phyloP scores from a whole-genome alignment of 2,113 vertebrate species.

The Cisticola juncidis region DNA sequence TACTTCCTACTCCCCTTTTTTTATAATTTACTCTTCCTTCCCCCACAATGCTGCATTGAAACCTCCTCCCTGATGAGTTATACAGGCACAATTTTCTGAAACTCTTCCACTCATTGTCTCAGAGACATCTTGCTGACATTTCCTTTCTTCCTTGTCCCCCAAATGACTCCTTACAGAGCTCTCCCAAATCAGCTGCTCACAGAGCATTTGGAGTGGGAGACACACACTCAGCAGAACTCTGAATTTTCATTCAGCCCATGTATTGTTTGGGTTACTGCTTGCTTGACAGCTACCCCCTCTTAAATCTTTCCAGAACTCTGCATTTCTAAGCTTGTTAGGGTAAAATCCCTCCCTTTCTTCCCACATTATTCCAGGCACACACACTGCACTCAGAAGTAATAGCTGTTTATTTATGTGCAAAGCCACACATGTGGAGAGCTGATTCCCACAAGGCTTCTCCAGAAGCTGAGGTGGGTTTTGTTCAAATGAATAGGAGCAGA shows the following conservation, averaged over 20 bases:
- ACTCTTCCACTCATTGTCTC: conserved; percentile 46
- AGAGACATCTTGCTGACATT: conserved; percentile 1
- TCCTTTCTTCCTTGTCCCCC: conserved; percentile 35
- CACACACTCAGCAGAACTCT: neutral
- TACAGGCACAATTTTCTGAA: conserved; percentile 11
- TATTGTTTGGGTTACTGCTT: conserved; percentile 34
- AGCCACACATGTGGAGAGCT: conserved; percentile 5
- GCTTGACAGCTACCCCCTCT: conserved; percentile 22
- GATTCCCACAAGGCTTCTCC: conserved; percentile 4
- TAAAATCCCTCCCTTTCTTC: neutral
- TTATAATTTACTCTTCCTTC: neutral
- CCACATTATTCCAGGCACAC: conserved; percentile 20
- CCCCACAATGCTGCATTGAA: neutral
- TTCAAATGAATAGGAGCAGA: neutral
- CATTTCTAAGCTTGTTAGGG: neutral
- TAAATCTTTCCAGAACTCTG: conserved; percentile 13
- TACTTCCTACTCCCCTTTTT: neutral
- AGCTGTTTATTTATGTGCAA: conserved; percentile 48
- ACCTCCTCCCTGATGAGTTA: conserved; percentile 13
- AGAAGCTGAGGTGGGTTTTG: neutral
- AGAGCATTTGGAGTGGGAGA: neutral
- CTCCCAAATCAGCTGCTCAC: neutral
- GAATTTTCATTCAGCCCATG: conserved; percentile 30
- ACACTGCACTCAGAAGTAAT: conserved; percentile 18
- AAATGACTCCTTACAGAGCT: neutral